Evolutionary conservation across 2,113 vertebrate species (phyloP).

Genomic region (Montifringilla adamsi): DNA sequence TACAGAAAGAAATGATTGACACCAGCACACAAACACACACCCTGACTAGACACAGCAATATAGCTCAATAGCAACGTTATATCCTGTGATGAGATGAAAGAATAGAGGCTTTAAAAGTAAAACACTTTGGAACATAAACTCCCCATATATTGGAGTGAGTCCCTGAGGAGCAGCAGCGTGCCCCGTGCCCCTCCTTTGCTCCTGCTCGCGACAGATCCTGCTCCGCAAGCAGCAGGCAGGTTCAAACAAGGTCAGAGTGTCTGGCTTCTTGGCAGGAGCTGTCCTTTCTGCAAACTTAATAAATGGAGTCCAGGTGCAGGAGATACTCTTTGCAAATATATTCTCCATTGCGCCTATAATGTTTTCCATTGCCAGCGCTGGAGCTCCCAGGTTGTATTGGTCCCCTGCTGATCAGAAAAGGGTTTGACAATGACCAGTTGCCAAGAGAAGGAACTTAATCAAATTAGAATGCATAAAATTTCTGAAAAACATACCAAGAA

Average conservation of each 20-base stretch:
- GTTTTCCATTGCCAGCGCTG: background rate
- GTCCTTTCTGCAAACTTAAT: conserved; percentile 58
- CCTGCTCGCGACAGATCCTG: background rate
- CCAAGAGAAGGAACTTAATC: conserved; percentile 1
- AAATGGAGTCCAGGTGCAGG: conserved; percentile 51
- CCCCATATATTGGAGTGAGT: background rate
- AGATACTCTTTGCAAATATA: conserved; percentile 17
- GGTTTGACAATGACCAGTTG: background rate
- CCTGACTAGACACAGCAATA: conserved; percentile 58
- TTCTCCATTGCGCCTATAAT: background rate
- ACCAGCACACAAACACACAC: conserved; percentile 28
- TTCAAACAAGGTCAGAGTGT: conserved; percentile 63
- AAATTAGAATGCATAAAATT: conserved; percentile 30
- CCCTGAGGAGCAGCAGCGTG: conserved; percentile 31
- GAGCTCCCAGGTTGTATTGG: background rate
- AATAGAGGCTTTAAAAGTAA: conserved; percentile 59
- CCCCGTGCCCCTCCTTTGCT: background rate
- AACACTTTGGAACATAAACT: conserved; percentile 56
- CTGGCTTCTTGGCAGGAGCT: conserved; percentile 58
- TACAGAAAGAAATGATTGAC: conserved; percentile 57
- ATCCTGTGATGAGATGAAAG: conserved; percentile 58
- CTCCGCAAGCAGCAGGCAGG: conserved; percentile 32
- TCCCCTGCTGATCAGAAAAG: conserved; percentile 14
- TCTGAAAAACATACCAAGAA: background rate
- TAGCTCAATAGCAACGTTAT: conserved; percentile 49